Evolutionary conservation across 1,140 invertebrate species (phyloP), one percentile per base, ranked within the genome.

Genomic region (Archivesica marissinica): DNA sequence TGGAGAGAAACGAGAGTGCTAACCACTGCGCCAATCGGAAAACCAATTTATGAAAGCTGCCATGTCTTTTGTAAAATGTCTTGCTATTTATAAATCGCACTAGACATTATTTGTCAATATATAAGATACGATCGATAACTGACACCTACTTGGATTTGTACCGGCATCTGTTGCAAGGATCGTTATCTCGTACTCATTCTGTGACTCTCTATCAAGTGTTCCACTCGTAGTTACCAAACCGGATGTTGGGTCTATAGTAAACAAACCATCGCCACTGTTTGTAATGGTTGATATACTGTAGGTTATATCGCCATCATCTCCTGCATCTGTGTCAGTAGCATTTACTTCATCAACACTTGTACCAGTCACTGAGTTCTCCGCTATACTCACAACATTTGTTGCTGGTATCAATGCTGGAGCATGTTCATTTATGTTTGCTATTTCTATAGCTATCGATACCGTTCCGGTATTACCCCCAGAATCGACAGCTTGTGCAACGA

Each of bases 361-460:
- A 20, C 87, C 87, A 35, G 78, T 1, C 13, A 70, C 59, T 59
- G 52, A 52, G 20, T 88, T 70, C 76, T 89, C 88, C 35, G 85
- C 20, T 15, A 88, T 44, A 28, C 15, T 75, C 13, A 77, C 52
- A 28, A 56, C 84, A n/a, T 64, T 61, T 35, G 82, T 23, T 13
- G 74, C 39, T 15, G 88, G 74, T 6, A 61, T 74, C 35, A 99
- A 98, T 28, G 97, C 94, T 0, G 98, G 98, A 0, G 97, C 95
- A 92, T 98, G 98, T 94, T 99, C 98, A 93, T 99, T 99, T 28
- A 98, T 94, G 92, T 98, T 98, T 97, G 68, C 68, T 1, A 92
- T 70, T 23, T 54, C 35, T 15, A 92, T 78, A 6, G 86, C 85
- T 35, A 89, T 87, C 1, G 80, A 33, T 17, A 82, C 84, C 17